Conservation (phyloP, 2,888 invertebrate species). For the Polymixis lichenea region DNA sequence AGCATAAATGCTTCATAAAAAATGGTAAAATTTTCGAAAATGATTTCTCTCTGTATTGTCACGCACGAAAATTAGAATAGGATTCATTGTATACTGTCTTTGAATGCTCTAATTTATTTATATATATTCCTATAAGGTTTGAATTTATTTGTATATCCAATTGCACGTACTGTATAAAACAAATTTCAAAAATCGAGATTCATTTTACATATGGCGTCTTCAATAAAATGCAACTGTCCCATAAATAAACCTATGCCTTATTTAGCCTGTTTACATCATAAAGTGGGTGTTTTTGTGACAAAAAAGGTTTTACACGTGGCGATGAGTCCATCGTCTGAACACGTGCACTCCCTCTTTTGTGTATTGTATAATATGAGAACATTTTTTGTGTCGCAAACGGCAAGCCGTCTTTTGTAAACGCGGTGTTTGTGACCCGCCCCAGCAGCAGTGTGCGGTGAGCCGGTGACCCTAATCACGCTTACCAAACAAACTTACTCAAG, state of each 20-base stretch:
- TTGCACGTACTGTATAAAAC: background rate
- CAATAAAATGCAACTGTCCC: constrained; percentile 5
- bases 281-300: constrained; percentile 10
- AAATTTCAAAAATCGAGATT: background rate
- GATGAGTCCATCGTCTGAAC: constrained; percentile 36
- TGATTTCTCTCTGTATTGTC: constrained; percentile 2
- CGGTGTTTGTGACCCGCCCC: constrained; percentile 40
- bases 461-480: constrained; percentile 14
- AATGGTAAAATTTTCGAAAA: background rate
- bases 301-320: constrained; percentile 45
- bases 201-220: background rate
- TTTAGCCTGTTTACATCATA: constrained; percentile 8
- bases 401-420: constrained; percentile 5
- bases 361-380: constrained; percentile 13
- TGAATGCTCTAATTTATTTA: background rate
- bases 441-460: constrained; percentile 3
- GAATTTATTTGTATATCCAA: background rate
- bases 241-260: constrained; percentile 10
- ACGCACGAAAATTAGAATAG: background rate
- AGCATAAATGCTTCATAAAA: background rate
- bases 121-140: background rate
- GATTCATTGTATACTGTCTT: background rate
- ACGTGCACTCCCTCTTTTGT: constrained; percentile 37
- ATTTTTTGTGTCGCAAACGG: constrained; percentile 7
- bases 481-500: constrained; percentile 23